phyloP scores from a whole-genome alignment of 1,140 invertebrate genomes.

The Choristoneura fumiferana region DNA sequence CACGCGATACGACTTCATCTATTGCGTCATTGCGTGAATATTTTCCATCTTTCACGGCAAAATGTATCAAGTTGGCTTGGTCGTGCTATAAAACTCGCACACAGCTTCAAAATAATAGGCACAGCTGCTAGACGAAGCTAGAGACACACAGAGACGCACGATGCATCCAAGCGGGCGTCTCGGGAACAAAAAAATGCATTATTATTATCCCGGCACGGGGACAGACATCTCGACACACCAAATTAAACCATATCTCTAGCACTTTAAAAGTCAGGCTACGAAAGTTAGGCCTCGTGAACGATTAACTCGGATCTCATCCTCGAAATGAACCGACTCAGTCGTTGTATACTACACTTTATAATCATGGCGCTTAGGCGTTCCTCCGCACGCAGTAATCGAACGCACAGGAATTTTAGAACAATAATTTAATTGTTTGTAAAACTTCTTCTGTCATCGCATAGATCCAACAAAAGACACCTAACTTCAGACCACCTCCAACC shows the following conservation, averaged over 20 bases:
- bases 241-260: conserved; percentile 28
- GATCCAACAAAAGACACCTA: too few relatives aligned
- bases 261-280: background rate
- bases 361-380: conserved; percentile 12
- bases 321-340: conserved; percentile 24
- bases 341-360: conserved; percentile 27
- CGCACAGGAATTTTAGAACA: too few relatives aligned
- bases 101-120: conserved; percentile 59
- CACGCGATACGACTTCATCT: conserved; percentile 48
- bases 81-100: conserved; percentile 35
- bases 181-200: conserved; percentile 71
- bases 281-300: conserved; percentile 35
- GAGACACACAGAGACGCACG: conserved; percentile 57
- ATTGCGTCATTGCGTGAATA: conserved; percentile 17
- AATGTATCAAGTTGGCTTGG: conserved; percentile 39
- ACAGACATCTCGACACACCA: conserved; percentile 33
- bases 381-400: background rate
- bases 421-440: too few relatives aligned
- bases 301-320: conserved; percentile 72
- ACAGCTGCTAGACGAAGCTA: conserved; percentile 67
- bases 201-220: conserved; percentile 71
- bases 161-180: conserved; percentile 71
- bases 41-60: conserved; percentile 19
- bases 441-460: too few relatives aligned
- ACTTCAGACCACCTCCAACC: background rate